Conservation (phyloP, 2,797 vertebrate species). For the Mareca penelope region DNA sequence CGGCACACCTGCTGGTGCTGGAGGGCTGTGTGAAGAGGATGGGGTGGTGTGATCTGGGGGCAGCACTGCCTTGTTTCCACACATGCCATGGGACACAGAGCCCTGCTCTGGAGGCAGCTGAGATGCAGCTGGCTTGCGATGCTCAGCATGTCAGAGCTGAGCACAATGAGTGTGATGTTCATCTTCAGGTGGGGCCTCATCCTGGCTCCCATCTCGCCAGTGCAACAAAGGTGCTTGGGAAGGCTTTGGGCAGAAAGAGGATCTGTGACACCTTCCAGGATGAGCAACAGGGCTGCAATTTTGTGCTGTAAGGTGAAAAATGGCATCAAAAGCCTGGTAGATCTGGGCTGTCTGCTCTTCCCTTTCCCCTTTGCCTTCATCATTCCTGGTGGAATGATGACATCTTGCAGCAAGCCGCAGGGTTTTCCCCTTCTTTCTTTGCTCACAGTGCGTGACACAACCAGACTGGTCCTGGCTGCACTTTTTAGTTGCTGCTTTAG, state of each 20-base stretch:
- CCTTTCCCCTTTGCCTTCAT: neutral
- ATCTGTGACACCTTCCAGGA: neutral
- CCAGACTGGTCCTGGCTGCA: neutral
- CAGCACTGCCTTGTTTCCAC: neutral
- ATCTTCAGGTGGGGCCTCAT: neutral
- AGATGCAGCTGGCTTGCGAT: neutral
- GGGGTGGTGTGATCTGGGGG: too few species aligned
- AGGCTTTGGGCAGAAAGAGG: neutral
- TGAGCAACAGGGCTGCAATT: neutral
- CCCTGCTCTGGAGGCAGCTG: neutral
- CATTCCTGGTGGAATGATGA: neutral
- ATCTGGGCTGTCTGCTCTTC: neutral
- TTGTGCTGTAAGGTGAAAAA: neutral
- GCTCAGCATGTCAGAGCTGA: neutral
- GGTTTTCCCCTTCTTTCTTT: neutral
- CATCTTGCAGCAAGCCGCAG: neutral
- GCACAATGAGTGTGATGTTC: neutral
- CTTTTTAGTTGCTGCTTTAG: neutral
- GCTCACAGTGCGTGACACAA: neutral
- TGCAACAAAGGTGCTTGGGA: neutral
- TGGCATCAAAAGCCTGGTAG: neutral
- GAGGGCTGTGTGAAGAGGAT: neutral
- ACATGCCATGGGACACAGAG: fast-evolving
- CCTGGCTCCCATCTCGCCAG: neutral
- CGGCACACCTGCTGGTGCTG: neutral